A percentile compares a stretch with the other conserved stretches of the same genome.
These are phyloP conservation scores for Gymnothorax javanicus DNA, from an alignment of 2,797 vertebrate genomes.

Conservation along the genomic window DNA sequence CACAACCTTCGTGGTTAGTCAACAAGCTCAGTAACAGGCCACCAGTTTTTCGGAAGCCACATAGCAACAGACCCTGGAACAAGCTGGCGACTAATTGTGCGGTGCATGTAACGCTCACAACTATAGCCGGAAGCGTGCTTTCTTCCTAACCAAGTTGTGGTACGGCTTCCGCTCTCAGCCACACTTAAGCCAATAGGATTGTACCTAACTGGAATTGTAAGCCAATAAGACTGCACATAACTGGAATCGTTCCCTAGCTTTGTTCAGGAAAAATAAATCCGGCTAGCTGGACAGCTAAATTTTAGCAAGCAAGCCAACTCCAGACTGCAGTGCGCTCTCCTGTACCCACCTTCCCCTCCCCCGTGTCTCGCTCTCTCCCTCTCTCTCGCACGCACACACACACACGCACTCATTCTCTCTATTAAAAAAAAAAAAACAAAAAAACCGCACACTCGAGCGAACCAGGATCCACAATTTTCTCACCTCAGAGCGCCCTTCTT, in stretches of 20 bases:
- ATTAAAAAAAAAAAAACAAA: too few relatives aligned
- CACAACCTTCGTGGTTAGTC: background rate
- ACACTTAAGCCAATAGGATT: too few relatives aligned
- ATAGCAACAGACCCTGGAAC: background rate
- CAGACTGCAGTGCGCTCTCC: background rate
- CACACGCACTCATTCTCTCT: background rate
- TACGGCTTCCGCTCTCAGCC: too few relatives aligned
- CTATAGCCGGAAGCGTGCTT: too few relatives aligned
- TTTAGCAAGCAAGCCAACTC: background rate
- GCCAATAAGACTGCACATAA: too few relatives aligned
- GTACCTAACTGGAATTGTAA: too few relatives aligned
- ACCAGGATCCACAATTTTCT: background rate
- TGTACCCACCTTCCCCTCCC: background rate
- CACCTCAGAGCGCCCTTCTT: slow-evolving; percentile 11
- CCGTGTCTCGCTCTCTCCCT: background rate
- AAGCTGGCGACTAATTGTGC: background rate
- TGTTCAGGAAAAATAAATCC: background rate
- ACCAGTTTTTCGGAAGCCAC: background rate
- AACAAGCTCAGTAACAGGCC: background rate
- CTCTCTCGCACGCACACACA: background rate
- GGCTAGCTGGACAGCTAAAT: background rate
- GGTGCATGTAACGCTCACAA: background rate
- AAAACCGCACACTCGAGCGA: too few relatives aligned
- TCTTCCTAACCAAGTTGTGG: too few relatives aligned
- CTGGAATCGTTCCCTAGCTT: too few relatives aligned